Evolutionary conservation across 2,797 vertebrate genomes (phyloP).

Genomic region (Diceros bicornis): DNA sequence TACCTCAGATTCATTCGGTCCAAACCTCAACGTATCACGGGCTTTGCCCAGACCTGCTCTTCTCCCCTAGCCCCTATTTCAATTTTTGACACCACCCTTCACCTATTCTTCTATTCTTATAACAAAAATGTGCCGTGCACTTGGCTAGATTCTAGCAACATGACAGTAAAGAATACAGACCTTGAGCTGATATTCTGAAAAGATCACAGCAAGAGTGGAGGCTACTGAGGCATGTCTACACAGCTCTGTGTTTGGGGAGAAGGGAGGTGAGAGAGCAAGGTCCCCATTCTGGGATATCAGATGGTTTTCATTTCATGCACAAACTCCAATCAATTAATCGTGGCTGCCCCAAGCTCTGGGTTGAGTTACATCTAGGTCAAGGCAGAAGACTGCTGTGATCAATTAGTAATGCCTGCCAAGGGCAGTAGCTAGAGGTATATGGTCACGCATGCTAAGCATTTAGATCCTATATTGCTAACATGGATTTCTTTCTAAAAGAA

Average conservation of each 20-base stretch:
- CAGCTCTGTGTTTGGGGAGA: not conserved
- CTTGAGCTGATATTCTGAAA: not conserved
- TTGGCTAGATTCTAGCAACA: not conserved
- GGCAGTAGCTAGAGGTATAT: not conserved
- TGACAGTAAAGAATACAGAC: no score
- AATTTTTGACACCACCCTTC: not conserved
- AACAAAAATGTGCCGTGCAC: not conserved
- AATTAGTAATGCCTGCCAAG: constrained; percentile 57
- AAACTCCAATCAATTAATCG: not conserved
- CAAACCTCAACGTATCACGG: not conserved
- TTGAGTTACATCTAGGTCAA: not conserved
- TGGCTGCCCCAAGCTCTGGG: not conserved
- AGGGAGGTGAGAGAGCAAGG: not conserved
- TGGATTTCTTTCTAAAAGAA: not conserved
- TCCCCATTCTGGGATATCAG: not conserved
- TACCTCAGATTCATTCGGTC: not conserved
- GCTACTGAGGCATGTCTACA: not conserved
- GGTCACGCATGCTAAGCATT: not conserved
- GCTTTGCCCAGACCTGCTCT: not conserved
- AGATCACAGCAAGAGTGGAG: not conserved
- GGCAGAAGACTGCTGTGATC: constrained; percentile 34
- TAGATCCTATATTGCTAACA: not conserved
- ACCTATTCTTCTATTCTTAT: not conserved
- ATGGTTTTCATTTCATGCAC: not conserved
- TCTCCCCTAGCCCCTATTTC: not conserved